These are phyloP conservation scores for Salmo trutta DNA, from an alignment of 2,797 vertebrate species.

Conservation along the genomic window DNA sequence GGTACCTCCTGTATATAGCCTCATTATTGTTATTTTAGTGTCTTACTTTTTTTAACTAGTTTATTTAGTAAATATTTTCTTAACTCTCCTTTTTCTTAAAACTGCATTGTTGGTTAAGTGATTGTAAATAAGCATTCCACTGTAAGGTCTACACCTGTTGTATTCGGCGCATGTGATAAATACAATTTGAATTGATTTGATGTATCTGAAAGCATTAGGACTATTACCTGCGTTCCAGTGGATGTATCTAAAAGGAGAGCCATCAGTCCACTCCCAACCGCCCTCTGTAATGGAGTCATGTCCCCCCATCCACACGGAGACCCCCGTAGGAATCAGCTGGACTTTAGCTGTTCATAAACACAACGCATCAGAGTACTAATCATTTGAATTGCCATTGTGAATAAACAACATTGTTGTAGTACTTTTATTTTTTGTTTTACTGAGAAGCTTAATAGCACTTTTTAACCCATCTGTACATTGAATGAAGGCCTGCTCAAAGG, in stretches of 20 bases:
- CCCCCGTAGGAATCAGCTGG: slow-evolving; percentile 68
- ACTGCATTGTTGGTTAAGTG: no score
- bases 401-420: background rate
- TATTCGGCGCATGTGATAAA: no score
- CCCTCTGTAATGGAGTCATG: slow-evolving; percentile 78
- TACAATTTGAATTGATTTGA: no score
- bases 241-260: slow-evolving; percentile 76
- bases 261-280: slow-evolving; percentile 78
- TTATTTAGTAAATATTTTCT: no score
- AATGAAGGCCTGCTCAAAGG: slow-evolving; percentile 74
- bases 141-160: no score
- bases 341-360: slow-evolving; percentile 61
- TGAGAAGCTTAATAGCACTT: background rate
- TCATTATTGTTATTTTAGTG: no score
- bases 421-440: background rate
- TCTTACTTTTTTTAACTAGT: no score
- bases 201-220: no score
- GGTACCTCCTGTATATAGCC: no score
- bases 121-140: no score
- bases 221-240: slow-evolving; percentile 72
- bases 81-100: no score
- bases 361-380: background rate
- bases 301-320: slow-evolving; percentile 78
- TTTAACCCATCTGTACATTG: slow-evolving; percentile 58
- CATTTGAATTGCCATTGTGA: background rate